A percentile compares a stretch with the other conserved stretches of the same genome.
Conservation (phyloP, 2,113 vertebrate genomes). For the Malurus elegans region DNA sequence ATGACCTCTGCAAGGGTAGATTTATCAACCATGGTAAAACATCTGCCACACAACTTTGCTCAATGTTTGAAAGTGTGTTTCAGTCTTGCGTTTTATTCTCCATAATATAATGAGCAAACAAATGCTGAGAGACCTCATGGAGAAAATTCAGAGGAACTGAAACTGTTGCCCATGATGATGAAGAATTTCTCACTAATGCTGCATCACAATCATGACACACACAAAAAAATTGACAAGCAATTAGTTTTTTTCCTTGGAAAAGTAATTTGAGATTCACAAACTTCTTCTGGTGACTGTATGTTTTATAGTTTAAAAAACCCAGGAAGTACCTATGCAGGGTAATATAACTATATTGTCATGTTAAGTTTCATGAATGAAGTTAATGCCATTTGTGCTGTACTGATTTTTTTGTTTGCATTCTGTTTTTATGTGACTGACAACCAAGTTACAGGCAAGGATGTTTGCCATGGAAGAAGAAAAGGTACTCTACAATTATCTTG, state of each 20-base stretch:
- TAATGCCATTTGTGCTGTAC: neutral
- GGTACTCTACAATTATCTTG: conserved; percentile 72
- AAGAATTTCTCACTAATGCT: neutral
- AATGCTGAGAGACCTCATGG: neutral
- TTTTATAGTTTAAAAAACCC: neutral
- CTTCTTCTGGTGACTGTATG: neutral
- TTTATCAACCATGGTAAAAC: neutral
- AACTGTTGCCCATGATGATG: neutral
- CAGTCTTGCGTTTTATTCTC: neutral
- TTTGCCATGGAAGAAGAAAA: conserved; percentile 87
- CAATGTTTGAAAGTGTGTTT: neutral
- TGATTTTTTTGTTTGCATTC: neutral
- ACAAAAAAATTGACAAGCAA: neutral
- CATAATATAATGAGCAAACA: neutral
- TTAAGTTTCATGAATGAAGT: neutral
- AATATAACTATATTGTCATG: neutral
- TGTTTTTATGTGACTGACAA: neutral
- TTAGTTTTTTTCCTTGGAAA: neutral
- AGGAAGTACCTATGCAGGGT: neutral
- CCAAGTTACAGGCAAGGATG: conserved; percentile 85
- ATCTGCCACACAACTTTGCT: neutral
- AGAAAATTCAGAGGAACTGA: neutral
- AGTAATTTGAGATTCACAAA: neutral
- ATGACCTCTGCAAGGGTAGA: neutral
- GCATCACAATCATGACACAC: neutral